Evolutionary conservation across 2,113 vertebrate species (phyloP).

Genomic region (Pithys albifrons): DNA sequence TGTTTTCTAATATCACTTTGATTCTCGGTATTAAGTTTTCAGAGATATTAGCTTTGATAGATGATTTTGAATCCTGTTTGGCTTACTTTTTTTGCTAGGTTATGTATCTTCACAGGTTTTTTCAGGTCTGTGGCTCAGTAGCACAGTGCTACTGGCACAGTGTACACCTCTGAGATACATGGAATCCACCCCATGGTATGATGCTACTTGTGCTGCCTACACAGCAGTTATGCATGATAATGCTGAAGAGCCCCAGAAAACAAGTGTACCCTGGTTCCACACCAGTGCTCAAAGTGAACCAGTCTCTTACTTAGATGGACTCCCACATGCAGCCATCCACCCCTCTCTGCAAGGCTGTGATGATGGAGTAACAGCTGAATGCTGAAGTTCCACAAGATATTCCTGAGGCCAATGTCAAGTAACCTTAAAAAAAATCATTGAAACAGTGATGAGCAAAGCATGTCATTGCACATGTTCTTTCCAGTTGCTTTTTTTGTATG

Average conservation of each 20-base stretch:
- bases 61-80: not conserved
- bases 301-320: not conserved
- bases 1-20: not conserved
- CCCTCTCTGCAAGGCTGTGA: not conserved
- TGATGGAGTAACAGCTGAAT: not conserved
- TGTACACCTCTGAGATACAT: not conserved
- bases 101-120: not conserved
- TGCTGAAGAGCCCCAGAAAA: not conserved
- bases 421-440: not conserved
- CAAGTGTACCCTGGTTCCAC: not conserved
- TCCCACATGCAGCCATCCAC: not conserved
- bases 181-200: not conserved
- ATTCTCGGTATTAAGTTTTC: not conserved
- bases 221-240: not conserved
- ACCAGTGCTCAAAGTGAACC: not conserved
- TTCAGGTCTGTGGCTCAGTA: not conserved
- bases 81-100: not conserved
- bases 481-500: not conserved
- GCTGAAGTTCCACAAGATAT: not conserved
- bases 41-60: not conserved
- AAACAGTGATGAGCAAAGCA: not conserved
- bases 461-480: not conserved
- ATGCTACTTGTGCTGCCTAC: not conserved
- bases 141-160: not conserved
- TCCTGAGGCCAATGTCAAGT: not conserved